A percentile compares a stretch with the other conserved stretches of the same genome.
phyloP scores from a whole-genome alignment of 2,888 invertebrate genomes.

The Podotricha telesiphe region DNA sequence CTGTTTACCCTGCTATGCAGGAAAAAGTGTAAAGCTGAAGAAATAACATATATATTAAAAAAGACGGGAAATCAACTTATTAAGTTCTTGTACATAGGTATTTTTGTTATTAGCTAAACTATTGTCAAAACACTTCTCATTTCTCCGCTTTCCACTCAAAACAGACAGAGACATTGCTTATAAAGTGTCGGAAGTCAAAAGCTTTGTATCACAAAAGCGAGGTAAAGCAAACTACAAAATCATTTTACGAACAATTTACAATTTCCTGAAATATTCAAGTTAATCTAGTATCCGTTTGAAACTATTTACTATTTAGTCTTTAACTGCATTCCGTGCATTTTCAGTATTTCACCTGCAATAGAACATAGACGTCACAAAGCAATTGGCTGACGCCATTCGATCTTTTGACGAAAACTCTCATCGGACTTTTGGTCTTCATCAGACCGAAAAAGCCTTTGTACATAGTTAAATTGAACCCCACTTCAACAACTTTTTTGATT shows the following conservation, averaged over 20 bases:
- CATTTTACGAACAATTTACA: not conserved
- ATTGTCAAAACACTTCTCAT: too few species aligned
- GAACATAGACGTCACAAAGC: not conserved
- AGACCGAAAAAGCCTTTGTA: not conserved
- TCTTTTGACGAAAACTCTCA: not conserved
- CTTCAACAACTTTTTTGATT: not conserved
- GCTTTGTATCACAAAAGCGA: too few species aligned
- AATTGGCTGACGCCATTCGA: not conserved
- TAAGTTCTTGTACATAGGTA: too few species aligned
- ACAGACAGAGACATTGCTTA: too few species aligned
- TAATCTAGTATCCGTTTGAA: not conserved
- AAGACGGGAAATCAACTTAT: too few species aligned
- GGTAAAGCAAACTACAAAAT: not conserved
- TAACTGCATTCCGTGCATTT: not conserved
- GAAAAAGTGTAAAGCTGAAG: too few species aligned
- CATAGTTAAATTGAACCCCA: not conserved
- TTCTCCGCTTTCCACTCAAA: too few species aligned
- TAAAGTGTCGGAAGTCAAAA: too few species aligned
- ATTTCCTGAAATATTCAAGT: not conserved
- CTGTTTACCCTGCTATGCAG: too few species aligned
- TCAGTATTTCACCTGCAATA: not conserved
- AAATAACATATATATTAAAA: too few species aligned
- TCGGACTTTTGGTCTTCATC: not conserved
- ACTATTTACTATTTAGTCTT: not conserved
- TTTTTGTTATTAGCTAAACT: too few species aligned